phyloP scores from a whole-genome alignment of 2,113 vertebrate genomes.

The Sinocyclocheilus anophthalmus region DNA sequence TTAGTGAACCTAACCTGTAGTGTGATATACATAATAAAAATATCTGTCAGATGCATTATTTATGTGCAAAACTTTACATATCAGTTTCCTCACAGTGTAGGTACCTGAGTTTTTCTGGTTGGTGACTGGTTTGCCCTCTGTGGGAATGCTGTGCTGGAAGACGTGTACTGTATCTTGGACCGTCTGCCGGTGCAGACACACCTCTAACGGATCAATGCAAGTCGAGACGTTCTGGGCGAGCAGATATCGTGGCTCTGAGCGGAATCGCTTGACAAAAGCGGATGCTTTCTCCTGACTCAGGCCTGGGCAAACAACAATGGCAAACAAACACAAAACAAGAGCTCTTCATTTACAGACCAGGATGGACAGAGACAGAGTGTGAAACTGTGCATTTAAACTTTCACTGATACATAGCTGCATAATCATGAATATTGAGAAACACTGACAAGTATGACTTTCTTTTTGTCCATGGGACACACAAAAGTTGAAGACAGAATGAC shows the following conservation, averaged over 20 bases:
- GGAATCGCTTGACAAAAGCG: conserved; percentile 81
- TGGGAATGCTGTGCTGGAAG: conserved; percentile 90
- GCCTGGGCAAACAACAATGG: conserved; percentile 68
- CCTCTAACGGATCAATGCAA: conserved; percentile 88
- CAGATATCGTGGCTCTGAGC: conserved; percentile 83
- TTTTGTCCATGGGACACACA: conserved; percentile 30
- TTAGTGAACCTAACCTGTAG: too few relatives aligned
- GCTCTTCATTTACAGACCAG: not conserved
- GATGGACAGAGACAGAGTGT: not conserved
- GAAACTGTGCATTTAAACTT: not conserved
- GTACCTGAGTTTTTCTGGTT: conserved; percentile 97
- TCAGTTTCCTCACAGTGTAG: not conserved
- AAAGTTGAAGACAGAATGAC: not conserved
- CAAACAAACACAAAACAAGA: not conserved
- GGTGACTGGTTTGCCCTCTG: conserved; percentile 94
- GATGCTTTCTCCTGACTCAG: conserved; percentile 84
- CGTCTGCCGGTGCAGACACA: conserved; percentile 87
- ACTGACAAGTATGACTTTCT: not conserved
- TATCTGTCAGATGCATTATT: not conserved
- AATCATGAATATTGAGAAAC: conserved; percentile 63
- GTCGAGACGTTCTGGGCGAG: conserved; percentile 95
- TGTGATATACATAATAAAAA: not conserved
- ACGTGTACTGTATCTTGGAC: conserved; percentile 89
- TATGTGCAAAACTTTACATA: not conserved
- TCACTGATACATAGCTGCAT: conserved; percentile 50